Base-by-base conservation (phyloP, 2,113 vertebrate species). In the Amblyornis subalaris region DNA sequence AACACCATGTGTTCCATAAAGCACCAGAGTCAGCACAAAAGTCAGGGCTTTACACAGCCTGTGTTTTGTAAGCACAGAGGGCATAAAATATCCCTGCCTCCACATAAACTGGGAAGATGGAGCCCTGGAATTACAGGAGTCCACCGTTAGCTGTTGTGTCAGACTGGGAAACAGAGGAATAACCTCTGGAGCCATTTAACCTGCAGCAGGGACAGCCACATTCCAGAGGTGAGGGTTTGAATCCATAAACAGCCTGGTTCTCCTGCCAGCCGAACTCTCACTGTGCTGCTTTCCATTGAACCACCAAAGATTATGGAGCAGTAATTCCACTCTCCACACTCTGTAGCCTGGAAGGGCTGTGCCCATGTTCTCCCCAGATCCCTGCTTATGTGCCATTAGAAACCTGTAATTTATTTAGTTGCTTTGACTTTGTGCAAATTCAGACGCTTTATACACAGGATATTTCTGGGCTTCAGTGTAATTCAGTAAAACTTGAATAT, bases 271-370 rank as follows among this genome's bases (percentile, higher is more conserved):
- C 42, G 74, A 28, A 1, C 12, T 42, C 64, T 58, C 4, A 1
- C 36, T 26, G 7, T n/a, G 50, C 45, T 73, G 74, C 64, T 60
- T 50, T n/a, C 54, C 36, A 15, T 1, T 18, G 40, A 54, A 6
- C 22, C 33, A 11, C 1, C 24, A n/a, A n/a, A 35, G 70, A 4
- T 25, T 26, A 18, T 0, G 0, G 54, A 70, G 55, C 60, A 2
- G 1, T 16, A 42, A 16, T 70, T 47, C 45, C 50, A 3, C 15
- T 53, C 23, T 47, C 45, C 50, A 3, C 15, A 48, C 23, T 24
- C 53, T 24, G 45, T 8, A 53, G 35, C 64, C 48, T 55, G 36
- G 9, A 12, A 61, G 40, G 33, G 25, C 45, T 35, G 20, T 35
- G 15, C 44, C 53, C 0, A 0, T 18, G 25, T 40, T 73, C 54